Evolutionary conservation across 2,888 invertebrate genomes (phyloP).

Genomic region (Hydraecia micacea): DNA sequence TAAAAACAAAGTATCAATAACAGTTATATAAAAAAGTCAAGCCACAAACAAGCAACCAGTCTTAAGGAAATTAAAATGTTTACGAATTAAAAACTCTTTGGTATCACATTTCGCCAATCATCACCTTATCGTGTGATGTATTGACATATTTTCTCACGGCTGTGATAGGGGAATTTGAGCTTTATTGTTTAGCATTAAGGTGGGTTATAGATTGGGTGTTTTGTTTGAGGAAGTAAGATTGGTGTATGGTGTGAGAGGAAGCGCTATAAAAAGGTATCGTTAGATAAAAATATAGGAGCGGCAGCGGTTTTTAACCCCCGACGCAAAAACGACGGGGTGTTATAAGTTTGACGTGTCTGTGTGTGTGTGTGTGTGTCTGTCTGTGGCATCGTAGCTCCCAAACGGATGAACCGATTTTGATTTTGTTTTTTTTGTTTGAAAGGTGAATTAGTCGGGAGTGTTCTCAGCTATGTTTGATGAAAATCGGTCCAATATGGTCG

Average conservation of each 20-base stretch:
- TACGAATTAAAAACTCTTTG: conserved; percentile 63
- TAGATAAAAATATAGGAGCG: neutral
- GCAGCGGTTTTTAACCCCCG: too few relatives aligned
- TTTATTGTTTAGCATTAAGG: conserved; percentile 47
- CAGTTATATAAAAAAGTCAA: conserved; percentile 53
- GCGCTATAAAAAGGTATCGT: conserved; percentile 25
- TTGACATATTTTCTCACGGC: conserved; percentile 81
- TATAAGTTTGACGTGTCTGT: too few relatives aligned
- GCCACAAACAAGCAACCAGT: conserved; percentile 25
- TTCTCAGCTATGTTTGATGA: too few relatives aligned
- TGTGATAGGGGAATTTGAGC: conserved; percentile 56
- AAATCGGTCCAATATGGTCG: too few relatives aligned
- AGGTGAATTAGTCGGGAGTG: too few relatives aligned
- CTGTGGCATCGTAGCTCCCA: too few relatives aligned
- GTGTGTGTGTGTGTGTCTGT: too few relatives aligned
- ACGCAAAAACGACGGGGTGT: too few relatives aligned
- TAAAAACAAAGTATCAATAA: conserved; percentile 64
- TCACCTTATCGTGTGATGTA: conserved; percentile 70
- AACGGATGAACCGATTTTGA: too few relatives aligned
- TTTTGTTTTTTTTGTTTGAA: too few relatives aligned
- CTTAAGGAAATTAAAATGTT: conserved; percentile 63
- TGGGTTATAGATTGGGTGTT: conserved; percentile 48
- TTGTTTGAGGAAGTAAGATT: conserved; percentile 52
- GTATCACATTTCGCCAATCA: conserved; percentile 73
- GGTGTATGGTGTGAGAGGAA: conserved; percentile 40